These are phyloP conservation scores for Neopelma chrysocephalum DNA, from an alignment of 2,797 vertebrate genomes.

Conservation along the genomic window DNA sequence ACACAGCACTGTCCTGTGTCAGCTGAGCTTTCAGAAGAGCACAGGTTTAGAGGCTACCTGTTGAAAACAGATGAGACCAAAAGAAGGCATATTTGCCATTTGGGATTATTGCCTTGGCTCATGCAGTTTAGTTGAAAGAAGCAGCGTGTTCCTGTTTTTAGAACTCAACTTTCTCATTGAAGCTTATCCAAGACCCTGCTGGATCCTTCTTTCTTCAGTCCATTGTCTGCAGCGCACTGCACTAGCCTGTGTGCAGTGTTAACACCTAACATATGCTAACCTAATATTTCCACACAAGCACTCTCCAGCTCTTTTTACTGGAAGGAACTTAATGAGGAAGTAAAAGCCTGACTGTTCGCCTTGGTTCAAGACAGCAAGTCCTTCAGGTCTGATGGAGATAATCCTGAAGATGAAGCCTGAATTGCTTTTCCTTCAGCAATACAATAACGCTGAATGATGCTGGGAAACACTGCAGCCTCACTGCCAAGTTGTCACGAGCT, in stretches of 20 bases:
- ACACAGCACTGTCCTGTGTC: background rate
- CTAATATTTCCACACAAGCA: background rate
- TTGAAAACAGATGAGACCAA: background rate
- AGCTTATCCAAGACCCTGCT: background rate
- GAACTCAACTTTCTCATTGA: background rate
- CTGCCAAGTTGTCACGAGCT: background rate
- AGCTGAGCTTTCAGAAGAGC: background rate
- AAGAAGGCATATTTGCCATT: background rate
- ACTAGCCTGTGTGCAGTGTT: background rate
- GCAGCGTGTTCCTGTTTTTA: background rate
- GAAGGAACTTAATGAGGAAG: background rate
- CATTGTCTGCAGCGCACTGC: background rate
- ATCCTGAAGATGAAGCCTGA: background rate
- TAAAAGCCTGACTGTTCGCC: background rate
- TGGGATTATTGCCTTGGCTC: background rate
- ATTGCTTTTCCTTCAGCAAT: background rate
- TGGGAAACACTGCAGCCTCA: background rate
- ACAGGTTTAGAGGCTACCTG: background rate
- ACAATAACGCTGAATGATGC: background rate
- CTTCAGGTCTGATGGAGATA: background rate
- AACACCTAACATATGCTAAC: background rate
- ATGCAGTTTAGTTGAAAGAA: background rate
- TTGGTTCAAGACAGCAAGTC: background rate
- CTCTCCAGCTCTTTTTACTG: background rate
- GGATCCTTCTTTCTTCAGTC: background rate